Conservation (phyloP, 1,140 invertebrate species). For the Dreissena rostriformis region DNA sequence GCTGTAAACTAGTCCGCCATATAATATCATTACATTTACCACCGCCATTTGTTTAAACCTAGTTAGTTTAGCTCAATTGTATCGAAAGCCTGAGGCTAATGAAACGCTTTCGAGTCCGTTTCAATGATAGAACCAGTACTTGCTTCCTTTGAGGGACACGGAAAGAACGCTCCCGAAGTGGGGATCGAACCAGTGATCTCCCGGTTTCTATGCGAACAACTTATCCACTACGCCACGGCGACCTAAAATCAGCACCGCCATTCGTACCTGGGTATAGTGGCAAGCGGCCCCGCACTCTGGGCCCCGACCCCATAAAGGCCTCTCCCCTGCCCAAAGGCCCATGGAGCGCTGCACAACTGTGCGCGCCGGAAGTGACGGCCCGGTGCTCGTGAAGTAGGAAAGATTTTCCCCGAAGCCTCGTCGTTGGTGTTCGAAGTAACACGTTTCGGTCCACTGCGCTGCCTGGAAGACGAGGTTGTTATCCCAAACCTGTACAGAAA, state of each 20-base stretch:
- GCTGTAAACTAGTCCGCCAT: too few relatives aligned
- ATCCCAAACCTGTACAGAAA: constrained; percentile 28
- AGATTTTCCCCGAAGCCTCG: constrained; percentile 52
- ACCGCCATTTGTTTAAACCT: constrained; percentile 34
- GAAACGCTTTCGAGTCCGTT: constrained; percentile 25
- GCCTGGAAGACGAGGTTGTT: constrained; percentile 20
- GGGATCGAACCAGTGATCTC: too few relatives aligned
- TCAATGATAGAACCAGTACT: constrained; percentile 29
- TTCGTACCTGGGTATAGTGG: constrained; percentile 52
- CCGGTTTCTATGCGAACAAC: too few relatives aligned
- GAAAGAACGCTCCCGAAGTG: too few relatives aligned
- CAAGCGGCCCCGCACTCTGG: constrained; percentile 43
- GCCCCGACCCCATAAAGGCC: constrained; percentile 17
- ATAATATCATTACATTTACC: too few relatives aligned
- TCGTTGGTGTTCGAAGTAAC: constrained; percentile 52
- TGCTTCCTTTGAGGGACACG: too few relatives aligned
- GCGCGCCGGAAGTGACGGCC: constrained; percentile 27
- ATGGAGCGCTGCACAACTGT: constrained; percentile 46
- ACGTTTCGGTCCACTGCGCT: constrained; percentile 28
- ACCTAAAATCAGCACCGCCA: too few relatives aligned
- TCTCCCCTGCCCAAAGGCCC: constrained; percentile 37
- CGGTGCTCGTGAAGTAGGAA: constrained; percentile 50
- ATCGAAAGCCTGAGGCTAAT: constrained; percentile 1
- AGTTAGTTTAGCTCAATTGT: constrained; percentile 42
- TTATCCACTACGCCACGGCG: too few relatives aligned